Conservation (phyloP, 2,888 invertebrate genomes). For the Hirudinaria manillensis region DNA sequence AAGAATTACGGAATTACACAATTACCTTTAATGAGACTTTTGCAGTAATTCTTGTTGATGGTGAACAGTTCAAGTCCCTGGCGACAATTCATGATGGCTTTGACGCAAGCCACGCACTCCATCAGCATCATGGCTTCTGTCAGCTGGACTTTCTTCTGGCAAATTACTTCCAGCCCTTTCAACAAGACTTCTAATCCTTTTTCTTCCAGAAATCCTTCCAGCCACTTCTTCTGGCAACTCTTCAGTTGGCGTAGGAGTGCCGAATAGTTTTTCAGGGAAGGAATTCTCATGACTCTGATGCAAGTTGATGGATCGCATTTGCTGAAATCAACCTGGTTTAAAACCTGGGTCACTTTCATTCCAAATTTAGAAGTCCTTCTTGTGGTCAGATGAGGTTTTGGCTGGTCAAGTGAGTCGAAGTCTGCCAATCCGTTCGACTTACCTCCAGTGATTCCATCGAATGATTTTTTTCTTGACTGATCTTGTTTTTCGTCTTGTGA, state of each 20-base stretch:
- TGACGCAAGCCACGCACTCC: slow-evolving; percentile 51
- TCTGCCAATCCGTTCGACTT: too few relatives aligned
- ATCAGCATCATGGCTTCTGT: slow-evolving; percentile 49
- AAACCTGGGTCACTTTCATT: slow-evolving; percentile 4
- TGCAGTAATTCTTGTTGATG: slow-evolving; percentile 83
- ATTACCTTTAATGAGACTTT: slow-evolving; percentile 71
- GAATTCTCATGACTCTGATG: slow-evolving; percentile 43
- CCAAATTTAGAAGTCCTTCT: background rate
- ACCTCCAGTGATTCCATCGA: too few relatives aligned
- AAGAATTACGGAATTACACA: background rate
- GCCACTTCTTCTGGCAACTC: slow-evolving; percentile 44
- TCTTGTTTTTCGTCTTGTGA: too few relatives aligned
- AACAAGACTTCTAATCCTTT: slow-evolving; percentile 45
- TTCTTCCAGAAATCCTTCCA: slow-evolving; percentile 48
- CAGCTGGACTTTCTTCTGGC: slow-evolving; percentile 45
- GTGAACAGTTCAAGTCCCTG: slow-evolving; percentile 89
- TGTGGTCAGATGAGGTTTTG: too few relatives aligned
- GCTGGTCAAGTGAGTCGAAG: too few relatives aligned
- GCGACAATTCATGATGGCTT: slow-evolving; percentile 72
- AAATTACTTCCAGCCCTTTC: slow-evolving; percentile 47
- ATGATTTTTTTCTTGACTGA: too few relatives aligned
- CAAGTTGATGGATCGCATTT: slow-evolving; percentile 45
- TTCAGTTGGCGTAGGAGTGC: slow-evolving; percentile 48
- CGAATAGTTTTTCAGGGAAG: slow-evolving; percentile 43
- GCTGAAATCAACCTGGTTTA: slow-evolving; percentile 41